Conservation (phyloP, 2,797 vertebrate species). For the Acrossocheilus wenchowensis region DNA sequence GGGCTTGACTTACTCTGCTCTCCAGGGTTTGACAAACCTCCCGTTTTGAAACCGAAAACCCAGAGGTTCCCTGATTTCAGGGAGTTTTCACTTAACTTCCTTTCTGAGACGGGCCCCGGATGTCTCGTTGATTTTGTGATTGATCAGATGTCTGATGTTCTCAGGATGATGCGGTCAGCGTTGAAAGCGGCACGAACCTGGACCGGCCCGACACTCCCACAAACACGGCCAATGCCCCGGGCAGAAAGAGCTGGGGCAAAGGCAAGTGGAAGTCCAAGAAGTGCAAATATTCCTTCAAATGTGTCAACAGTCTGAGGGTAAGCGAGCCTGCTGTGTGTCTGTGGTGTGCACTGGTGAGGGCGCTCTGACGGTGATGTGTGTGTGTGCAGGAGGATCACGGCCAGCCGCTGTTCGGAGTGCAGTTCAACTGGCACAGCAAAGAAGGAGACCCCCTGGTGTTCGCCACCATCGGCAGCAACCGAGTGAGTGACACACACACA, state of each 20-base stretch:
- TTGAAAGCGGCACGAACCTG: constrained; percentile 93
- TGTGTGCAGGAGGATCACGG: constrained; percentile 91
- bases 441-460: constrained; percentile 98
- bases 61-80: too few species aligned
- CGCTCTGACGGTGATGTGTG: not conserved
- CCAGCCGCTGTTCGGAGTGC: constrained; percentile 96
- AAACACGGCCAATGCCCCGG: constrained; percentile 93
- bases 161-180: constrained; percentile 94
- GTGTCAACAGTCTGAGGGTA: constrained; percentile 97
- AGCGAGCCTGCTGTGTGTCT: constrained; percentile 50
- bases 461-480: constrained; percentile 97
- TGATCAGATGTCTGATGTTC: not conserved
- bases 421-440: constrained; percentile 99
- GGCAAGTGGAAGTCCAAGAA: constrained; percentile 99
- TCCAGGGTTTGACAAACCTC: too few species aligned
- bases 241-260: constrained; percentile 97
- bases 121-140: not conserved
- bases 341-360: not conserved
- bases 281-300: constrained; percentile 98
- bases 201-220: constrained; percentile 97
- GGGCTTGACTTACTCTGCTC: too few species aligned
- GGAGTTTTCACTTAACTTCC: too few species aligned
- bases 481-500: constrained; percentile 78
- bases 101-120: too few species aligned
- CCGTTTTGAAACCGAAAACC: too few species aligned